Conservation (phyloP, 2,113 vertebrate species). For the Strix uralensis region DNA sequence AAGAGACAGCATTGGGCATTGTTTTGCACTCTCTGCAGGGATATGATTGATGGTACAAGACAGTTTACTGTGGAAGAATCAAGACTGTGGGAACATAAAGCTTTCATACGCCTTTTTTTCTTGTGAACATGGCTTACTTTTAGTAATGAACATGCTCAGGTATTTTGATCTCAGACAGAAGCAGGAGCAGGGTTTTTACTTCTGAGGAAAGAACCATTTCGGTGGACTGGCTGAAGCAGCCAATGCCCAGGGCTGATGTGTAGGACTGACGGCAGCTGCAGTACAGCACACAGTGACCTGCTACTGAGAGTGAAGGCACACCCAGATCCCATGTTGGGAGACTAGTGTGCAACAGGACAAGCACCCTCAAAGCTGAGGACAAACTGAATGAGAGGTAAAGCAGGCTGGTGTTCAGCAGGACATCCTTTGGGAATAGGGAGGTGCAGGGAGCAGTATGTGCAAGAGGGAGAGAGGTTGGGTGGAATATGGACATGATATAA, state of each 20-base stretch:
- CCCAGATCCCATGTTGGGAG: fast-evolving
- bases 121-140: neutral
- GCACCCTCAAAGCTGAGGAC: neutral
- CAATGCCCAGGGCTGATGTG: neutral
- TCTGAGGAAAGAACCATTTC: neutral
- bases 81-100: neutral
- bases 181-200: neutral
- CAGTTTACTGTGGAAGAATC: neutral
- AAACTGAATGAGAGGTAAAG: neutral
- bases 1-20: neutral
- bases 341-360: neutral
- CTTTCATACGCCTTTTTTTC: neutral
- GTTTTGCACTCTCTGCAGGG: neutral
- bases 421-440: neutral
- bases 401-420: neutral
- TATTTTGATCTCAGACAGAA: neutral
- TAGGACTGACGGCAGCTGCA: neutral
- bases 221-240: neutral
- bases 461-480: neutral
- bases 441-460: neutral
- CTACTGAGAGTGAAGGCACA: fast-evolving
- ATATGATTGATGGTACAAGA: neutral
- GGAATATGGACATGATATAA: neutral
- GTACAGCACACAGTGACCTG: neutral
- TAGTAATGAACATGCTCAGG: neutral